A percentile compares a stretch with the other conserved stretches of the same genome.
These are phyloP conservation scores for Notocelia uddmanniana DNA, from an alignment of 2,888 invertebrate species.

Conservation along the genomic window DNA sequence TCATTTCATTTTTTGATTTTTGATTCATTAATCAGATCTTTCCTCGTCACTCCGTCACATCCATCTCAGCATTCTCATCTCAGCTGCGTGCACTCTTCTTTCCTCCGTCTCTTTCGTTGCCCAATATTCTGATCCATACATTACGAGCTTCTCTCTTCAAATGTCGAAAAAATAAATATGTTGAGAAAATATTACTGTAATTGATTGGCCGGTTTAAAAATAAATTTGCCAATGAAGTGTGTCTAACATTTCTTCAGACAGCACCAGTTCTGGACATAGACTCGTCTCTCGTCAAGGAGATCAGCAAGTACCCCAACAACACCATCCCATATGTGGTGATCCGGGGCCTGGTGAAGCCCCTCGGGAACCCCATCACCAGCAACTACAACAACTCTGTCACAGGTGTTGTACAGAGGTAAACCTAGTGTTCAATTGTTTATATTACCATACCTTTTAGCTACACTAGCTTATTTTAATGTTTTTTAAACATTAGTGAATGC, in stretches of 20 bases:
- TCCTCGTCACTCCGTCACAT: no score
- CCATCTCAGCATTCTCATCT: no score
- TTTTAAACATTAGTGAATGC: no score
- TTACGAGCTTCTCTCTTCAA: no score
- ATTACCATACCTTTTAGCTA: not conserved
- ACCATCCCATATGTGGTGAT: conserved; percentile 91
- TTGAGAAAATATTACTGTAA: not conserved
- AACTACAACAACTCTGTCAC: conserved; percentile 89
- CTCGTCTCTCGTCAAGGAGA: conserved; percentile 86
- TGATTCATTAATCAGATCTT: no score
- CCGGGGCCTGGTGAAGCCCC: conserved; percentile 90
- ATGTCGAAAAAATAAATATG: no score
- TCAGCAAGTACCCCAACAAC: conserved; percentile 87
- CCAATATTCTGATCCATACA: no score
- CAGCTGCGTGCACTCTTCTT: no score
- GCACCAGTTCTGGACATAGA: conserved; percentile 90
- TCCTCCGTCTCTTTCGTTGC: no score
- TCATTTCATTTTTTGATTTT: no score
- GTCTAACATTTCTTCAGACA: conserved; percentile 76
- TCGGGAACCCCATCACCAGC: conserved; percentile 91
- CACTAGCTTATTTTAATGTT: no score
- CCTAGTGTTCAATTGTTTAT: not conserved
- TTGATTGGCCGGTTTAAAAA: no score
- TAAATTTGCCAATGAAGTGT: not conserved
- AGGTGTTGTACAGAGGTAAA: conserved; percentile 91